phyloP scores from a whole-genome alignment of 2,888 invertebrate genomes.

The Gerris lacustris region DNA sequence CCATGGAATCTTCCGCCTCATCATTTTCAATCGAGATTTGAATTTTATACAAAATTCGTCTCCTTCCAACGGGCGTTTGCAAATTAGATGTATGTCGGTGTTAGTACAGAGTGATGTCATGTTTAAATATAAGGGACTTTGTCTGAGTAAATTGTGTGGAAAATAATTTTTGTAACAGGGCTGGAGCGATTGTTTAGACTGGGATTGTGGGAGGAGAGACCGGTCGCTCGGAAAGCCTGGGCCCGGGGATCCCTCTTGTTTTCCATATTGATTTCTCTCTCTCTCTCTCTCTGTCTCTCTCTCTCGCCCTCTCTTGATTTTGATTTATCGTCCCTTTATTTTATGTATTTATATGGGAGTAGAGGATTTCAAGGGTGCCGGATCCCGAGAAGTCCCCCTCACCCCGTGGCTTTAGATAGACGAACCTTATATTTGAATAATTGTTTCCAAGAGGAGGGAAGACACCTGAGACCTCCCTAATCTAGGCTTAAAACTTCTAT shows the following conservation, averaged over 20 bases:
- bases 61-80: too few species aligned
- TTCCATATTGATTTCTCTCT: background rate
- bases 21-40: too few species aligned
- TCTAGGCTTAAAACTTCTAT: background rate
- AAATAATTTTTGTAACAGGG: too few species aligned
- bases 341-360: background rate
- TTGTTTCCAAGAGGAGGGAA: background rate
- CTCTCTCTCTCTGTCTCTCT: background rate
- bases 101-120: too few species aligned
- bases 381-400: background rate
- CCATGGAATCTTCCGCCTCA: too few species aligned
- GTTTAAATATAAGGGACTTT: too few species aligned
- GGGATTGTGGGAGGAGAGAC: too few species aligned
- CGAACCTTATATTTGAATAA: background rate
- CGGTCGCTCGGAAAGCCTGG: background rate
- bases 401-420: too few species aligned
- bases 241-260: background rate
- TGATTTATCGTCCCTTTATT: conserved; percentile 3
- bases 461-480: background rate
- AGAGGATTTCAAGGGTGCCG: background rate
- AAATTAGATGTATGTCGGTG: too few species aligned
- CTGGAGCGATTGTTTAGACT: too few species aligned
- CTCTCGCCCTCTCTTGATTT: background rate
- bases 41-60: too few species aligned
- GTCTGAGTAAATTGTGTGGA: too few species aligned